These are phyloP conservation scores for Lasioglossum villosulum DNA, from an alignment of 2,888 invertebrate genomes.

Conservation along the genomic window DNA sequence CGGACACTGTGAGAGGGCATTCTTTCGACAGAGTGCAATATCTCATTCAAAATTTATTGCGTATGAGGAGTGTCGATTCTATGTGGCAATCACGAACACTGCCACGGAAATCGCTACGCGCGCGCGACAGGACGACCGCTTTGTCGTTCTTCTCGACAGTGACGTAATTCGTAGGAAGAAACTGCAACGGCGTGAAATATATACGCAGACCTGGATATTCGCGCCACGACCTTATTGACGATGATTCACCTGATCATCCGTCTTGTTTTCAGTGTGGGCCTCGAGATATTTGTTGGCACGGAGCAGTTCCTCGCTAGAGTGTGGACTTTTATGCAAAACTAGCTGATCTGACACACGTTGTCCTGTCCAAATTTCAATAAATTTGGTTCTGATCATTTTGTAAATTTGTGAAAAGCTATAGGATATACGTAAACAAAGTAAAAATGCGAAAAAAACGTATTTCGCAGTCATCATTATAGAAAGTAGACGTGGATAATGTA, in stretches of 20 bases:
- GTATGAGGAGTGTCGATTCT: constrained; percentile 37
- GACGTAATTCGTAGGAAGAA: constrained; percentile 64
- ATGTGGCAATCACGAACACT: constrained; percentile 39
- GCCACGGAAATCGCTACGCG: constrained; percentile 51
- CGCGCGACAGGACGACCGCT: constrained; percentile 24
- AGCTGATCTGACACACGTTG: too few relatives aligned
- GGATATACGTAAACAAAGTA: too few relatives aligned
- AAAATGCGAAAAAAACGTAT: too few relatives aligned
- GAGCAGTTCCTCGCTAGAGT: not conserved
- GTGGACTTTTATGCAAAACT: too few relatives aligned
- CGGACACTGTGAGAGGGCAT: not conserved
- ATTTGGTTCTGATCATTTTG: too few relatives aligned
- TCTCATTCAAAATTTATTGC: constrained; percentile 44
- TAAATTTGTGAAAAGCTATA: too few relatives aligned
- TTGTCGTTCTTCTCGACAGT: constrained; percentile 56
- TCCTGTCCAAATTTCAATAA: too few relatives aligned
- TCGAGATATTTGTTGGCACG: constrained; percentile 42
- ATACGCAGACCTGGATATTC: constrained; percentile 49
- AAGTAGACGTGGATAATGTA: too few relatives aligned
- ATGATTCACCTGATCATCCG: constrained; percentile 64
- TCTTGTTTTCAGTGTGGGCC: constrained; percentile 38
- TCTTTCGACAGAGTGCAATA: constrained; percentile 34
- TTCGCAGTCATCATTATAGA: too few relatives aligned
- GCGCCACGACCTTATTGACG: constrained; percentile 58
- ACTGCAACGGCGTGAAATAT: constrained; percentile 44